Evolutionary conservation across 30 jellyfish, hydroid and myxozoan genomes (phyloP), one percentile per base, ranked within the genome.

Genomic region (Cassiopea xamachana): DNA sequence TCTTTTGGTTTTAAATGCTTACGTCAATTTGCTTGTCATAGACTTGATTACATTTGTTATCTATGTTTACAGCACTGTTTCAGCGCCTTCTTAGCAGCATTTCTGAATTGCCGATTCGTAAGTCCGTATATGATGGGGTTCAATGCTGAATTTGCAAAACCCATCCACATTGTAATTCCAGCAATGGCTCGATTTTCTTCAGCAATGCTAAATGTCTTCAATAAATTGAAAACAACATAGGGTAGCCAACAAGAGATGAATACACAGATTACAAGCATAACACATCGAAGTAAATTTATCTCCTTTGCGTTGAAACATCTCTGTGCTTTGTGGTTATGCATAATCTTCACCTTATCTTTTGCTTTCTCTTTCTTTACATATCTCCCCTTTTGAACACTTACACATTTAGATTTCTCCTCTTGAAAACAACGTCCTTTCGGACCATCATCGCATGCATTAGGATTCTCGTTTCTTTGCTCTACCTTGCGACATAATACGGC

Each of bases 121-220:
- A 94, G 62, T 19, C 98, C 98, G 75, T 94, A 94, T 6, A 94
- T 39, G 4, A 94, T 50, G 5, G 98, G 98, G 85, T 94, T 94
- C 79, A 94, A 62, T 0, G 98, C 97, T 13, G 95, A 81, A 51
- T 94, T 94, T 12, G 87, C 87, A 69, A 94, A 94, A 47, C 98
- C 98, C 87, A 94, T 50, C 98, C 98, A 94, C 98, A 94, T 94
- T 69, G 92, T 94, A 17, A 94, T 16, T 2, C 97, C 73, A 77
- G 85, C 96, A 69, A 94, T 64, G 8, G 92, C 83, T 59, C 84
- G 84, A 90, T 60, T 89, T 60, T 73, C 92, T 19, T 60, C 81
- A 7, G 77, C 90, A 17, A 48, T 73, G 5, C 69, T 48, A 1
- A 84, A 18, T 55, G 93, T 77, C 46, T 96, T 45, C 44, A 94